These are phyloP conservation scores for Hyppa rectilinea DNA, from an alignment of 2,888 invertebrate species.

Conservation along the genomic window DNA sequence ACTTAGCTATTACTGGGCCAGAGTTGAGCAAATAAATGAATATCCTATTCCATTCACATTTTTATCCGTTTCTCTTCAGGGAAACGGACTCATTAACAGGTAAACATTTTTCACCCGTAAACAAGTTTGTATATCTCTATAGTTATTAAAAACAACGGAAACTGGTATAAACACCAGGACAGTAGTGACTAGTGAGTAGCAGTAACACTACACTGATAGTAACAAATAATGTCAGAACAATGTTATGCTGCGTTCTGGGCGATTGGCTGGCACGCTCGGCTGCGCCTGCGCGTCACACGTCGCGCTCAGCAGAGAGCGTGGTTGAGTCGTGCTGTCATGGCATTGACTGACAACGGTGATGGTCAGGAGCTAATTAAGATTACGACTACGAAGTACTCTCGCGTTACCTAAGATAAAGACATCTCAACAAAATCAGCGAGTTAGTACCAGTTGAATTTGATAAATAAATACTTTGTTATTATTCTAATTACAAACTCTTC, in stretches of 20 bases:
- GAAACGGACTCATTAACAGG: too few relatives aligned
- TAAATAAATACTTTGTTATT: neutral
- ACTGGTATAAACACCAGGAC: neutral
- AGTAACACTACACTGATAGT: constrained; percentile 15
- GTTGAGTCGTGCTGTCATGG: constrained; percentile 17
- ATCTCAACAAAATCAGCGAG: neutral
- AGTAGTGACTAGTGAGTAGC: neutral
- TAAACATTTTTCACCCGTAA: neutral
- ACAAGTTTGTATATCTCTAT: too few relatives aligned
- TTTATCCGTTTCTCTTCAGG: too few relatives aligned
- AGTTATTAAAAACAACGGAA: too few relatives aligned
- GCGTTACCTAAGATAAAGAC: too few relatives aligned
- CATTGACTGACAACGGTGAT: constrained; percentile 26
- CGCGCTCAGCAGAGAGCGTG: constrained; percentile 11
- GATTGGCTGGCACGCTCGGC: constrained; percentile 51
- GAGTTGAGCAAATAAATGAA: too few relatives aligned
- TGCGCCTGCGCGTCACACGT: constrained; percentile 35
- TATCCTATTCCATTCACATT: too few relatives aligned
- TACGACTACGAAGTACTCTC: neutral
- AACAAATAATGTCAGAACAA: constrained; percentile 27
- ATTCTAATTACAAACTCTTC: neutral
- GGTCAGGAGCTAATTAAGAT: too few relatives aligned
- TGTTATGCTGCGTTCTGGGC: constrained; percentile 53
- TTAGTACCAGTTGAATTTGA: neutral
- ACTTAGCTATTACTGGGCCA: too few relatives aligned